Evolutionary conservation across 2,797 vertebrate genomes (phyloP).

Genomic region (Carapus acus): DNA sequence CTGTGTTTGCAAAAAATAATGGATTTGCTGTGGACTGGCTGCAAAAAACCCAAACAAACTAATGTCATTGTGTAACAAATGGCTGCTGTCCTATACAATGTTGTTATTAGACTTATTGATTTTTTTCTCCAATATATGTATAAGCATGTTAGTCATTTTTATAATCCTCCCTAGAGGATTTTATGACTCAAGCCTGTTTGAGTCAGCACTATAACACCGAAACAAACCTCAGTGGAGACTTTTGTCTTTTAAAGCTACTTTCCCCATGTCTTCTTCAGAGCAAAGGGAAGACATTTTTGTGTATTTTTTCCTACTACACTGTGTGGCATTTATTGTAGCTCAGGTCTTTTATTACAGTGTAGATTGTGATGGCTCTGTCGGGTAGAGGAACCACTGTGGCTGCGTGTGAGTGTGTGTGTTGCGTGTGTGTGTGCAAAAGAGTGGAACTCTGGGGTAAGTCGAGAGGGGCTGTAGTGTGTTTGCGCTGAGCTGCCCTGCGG

Average conservation of each 20-base stretch:
- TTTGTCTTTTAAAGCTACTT: constrained; percentile 4
- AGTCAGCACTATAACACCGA: constrained; percentile 15
- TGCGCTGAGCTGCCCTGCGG: constrained; percentile 66
- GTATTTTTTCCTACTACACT: background rate
- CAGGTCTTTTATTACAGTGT: constrained; percentile 14
- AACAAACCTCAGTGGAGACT: constrained; percentile 2
- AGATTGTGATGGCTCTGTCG: constrained; percentile 6
- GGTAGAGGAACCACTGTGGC: constrained; percentile 13
- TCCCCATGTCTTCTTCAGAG: background rate
- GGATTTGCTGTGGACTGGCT: constrained; percentile 55
- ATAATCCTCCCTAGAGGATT: constrained; percentile 32
- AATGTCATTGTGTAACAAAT: constrained; percentile 66
- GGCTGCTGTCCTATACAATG: constrained; percentile 63
- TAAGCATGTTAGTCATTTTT: constrained; percentile 36
- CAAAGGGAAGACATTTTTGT: background rate
- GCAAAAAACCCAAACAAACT: constrained; percentile 56
- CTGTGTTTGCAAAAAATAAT: constrained; percentile 59
- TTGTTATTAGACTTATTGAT: constrained; percentile 63
- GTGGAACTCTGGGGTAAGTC: constrained; percentile 50
- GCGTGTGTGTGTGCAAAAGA: constrained; percentile 42
- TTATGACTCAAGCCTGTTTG: constrained; percentile 18
- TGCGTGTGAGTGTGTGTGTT: constrained; percentile 14
- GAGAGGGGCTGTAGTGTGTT: constrained; percentile 60
- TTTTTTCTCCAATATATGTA: constrained; percentile 25
- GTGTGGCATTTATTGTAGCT: background rate